A percentile compares a stretch with the other conserved stretches of the same genome.
Conservation (phyloP, 2,888 invertebrate species). For the Erynnis tages region DNA sequence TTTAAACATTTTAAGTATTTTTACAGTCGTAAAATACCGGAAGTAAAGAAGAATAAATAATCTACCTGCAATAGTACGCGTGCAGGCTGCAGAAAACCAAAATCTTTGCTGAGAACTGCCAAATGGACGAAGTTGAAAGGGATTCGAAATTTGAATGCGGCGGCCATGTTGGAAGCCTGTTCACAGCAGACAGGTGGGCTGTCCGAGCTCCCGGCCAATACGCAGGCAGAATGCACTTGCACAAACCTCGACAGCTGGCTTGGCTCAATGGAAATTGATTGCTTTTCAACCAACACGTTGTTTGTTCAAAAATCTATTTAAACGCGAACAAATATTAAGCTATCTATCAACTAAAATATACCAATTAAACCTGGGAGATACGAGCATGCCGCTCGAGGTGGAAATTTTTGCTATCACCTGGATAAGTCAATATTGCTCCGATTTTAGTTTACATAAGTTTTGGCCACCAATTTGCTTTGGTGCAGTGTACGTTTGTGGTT, state of each 20-base stretch:
- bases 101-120: not conserved
- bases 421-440: too few relatives aligned
- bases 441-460: too few relatives aligned
- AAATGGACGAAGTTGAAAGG: slow-evolving; percentile 8
- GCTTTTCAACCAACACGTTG: slow-evolving; percentile 6
- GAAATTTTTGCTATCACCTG: too few relatives aligned
- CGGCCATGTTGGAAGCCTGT: slow-evolving; percentile 5
- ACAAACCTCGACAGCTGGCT: slow-evolving; percentile 6
- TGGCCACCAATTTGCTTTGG: too few relatives aligned
- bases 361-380: too few relatives aligned
- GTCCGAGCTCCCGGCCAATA: not conserved
- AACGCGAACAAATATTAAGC: too few relatives aligned
- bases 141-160: slow-evolving; percentile 7
- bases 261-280: slow-evolving; percentile 6
- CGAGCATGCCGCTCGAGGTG: too few relatives aligned
- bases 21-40: too few relatives aligned
- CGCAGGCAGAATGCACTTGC: slow-evolving; percentile 12
- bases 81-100: not conserved
- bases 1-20: too few relatives aligned
- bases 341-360: too few relatives aligned
- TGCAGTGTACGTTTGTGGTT: too few relatives aligned
- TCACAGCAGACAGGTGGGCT: slow-evolving; percentile 5
- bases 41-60: not conserved
- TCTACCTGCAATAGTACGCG: not conserved
- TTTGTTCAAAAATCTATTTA: too few relatives aligned